Percentiles rank a stretch among this genome's conserved stretches.
These are phyloP conservation scores for Argya squamiceps DNA, from an alignment of 2,797 vertebrate species.

Conservation along the genomic window DNA sequence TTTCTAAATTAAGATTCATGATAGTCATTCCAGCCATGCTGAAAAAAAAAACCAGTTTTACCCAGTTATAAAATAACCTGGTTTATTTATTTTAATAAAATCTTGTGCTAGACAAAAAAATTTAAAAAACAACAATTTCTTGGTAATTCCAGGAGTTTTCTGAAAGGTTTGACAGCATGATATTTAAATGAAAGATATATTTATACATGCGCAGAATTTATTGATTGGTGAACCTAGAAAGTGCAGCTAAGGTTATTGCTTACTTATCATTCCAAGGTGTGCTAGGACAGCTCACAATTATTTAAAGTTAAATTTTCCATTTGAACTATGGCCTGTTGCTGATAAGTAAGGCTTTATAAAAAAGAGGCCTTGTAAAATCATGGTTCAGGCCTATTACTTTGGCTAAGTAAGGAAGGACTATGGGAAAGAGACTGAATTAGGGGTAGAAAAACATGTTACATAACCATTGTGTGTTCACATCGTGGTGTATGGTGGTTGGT, in stretches of 20 bases:
- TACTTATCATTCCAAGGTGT: not conserved
- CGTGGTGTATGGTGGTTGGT: accelerated
- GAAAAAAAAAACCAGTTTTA: not conserved
- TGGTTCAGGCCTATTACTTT: not conserved
- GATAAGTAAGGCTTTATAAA: not conserved
- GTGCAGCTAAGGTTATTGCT: not conserved
- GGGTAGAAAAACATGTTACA: not conserved
- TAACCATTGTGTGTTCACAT: accelerated
- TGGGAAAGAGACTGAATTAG: not conserved
- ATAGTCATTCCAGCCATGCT: not conserved
- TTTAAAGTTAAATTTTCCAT: not conserved
- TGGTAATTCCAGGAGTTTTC: not conserved
- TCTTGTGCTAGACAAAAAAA: not conserved
- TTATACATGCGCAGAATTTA: not conserved
- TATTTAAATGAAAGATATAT: not conserved
- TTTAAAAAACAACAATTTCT: not conserved
- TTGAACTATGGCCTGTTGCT: not conserved
- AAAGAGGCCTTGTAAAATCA: not conserved
- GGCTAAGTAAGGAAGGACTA: not conserved
- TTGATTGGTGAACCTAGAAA: not conserved
- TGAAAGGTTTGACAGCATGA: not conserved
- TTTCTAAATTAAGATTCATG: constrained; percentile 48
- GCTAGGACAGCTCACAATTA: not conserved
- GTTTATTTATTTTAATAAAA: not conserved
- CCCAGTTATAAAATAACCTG: not conserved